Conservation (phyloP, 2,797 vertebrate genomes). For the Pantherophis alleghaniensis region DNA sequence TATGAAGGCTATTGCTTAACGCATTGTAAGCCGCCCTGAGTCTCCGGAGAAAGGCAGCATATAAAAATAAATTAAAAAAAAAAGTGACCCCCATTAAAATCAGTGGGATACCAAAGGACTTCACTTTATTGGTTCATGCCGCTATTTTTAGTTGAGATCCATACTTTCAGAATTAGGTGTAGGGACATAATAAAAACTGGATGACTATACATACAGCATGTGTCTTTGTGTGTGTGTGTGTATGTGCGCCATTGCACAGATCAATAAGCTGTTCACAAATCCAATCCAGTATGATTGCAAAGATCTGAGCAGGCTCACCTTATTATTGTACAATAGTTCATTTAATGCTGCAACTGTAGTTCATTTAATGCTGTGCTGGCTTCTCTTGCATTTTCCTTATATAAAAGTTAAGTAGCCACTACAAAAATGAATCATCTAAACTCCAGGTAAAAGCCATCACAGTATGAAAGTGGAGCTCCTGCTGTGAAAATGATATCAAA, state of each 20-base stretch:
- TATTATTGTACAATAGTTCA: constrained; percentile 59
- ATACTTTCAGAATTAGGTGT: constrained; percentile 17
- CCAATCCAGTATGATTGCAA: constrained; percentile 23
- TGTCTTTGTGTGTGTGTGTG: background rate
- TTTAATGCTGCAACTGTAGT: constrained; percentile 65
- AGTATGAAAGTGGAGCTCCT: constrained; percentile 69
- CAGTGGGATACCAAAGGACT: background rate
- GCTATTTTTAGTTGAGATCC: background rate
- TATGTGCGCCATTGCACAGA: background rate
- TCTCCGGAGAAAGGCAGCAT: too few relatives aligned
- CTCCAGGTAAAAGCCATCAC: constrained; percentile 73
- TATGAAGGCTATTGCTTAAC: too few relatives aligned
- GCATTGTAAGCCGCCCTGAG: too few relatives aligned
- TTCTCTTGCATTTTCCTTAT: constrained; percentile 71
- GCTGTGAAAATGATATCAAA: constrained; percentile 76
- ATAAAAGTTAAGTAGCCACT: constrained; percentile 75
- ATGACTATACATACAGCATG: background rate
- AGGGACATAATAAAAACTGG: constrained; percentile 35
- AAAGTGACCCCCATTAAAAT: background rate
- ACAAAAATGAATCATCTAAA: constrained; percentile 75
- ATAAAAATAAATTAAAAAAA: too few relatives aligned
- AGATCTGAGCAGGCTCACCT: constrained; percentile 47
- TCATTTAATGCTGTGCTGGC: constrained; percentile 66
- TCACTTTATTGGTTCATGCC: background rate
- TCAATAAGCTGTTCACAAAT: constrained; percentile 46